Evolutionary conservation across 2,888 invertebrate species (phyloP), one percentile per base, ranked within the genome.

Genomic region (Drosophila picticornis): DNA sequence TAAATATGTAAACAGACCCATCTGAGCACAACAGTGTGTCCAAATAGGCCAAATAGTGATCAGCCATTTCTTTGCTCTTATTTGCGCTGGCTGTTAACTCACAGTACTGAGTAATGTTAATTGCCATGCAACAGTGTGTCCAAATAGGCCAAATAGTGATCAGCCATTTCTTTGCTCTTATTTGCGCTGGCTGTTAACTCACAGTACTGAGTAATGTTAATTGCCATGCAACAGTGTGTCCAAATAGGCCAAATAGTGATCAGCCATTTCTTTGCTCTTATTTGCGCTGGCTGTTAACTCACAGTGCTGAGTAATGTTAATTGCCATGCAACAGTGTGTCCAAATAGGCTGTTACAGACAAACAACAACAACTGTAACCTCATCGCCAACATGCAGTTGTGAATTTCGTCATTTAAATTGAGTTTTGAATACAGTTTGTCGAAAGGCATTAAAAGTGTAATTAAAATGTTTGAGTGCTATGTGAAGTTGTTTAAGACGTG

Each of bases 321-420:
- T 31, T 75, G 46, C 32, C 10, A 46, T 66, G 66, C 81, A 77
- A 80, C 81, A 77, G 51, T 78, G 81, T 58, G 55, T 64, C 38
- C 67, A 51, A 32, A 32, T 16, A 11, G 32, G 53, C 25, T 53
- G 25, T 46, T 59, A 63, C 29, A 64, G 71, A 81, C 63, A 77
- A 72, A 72, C 77, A 72, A 72, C 77, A 72, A 72, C 78, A 81
- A 81, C 81, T 81, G 78, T 81, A 77, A 78, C 78, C 55, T 65
- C 61, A 46, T 75, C 81, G 74, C 59, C 77, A 83, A 82, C 71
- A 85, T 83, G 73, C 80, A 83, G 81, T 77, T 83, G 83, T 72
- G 67, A 72, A 66, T 73, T 83, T 82, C 40, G 72, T 75, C 63
- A 83, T 84, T 84, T 84, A 88, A 84, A 88, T 88, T 85, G 51